phyloP scores from a whole-genome alignment of 2,113 vertebrate genomes.

The Gorsachius goisagi region DNA sequence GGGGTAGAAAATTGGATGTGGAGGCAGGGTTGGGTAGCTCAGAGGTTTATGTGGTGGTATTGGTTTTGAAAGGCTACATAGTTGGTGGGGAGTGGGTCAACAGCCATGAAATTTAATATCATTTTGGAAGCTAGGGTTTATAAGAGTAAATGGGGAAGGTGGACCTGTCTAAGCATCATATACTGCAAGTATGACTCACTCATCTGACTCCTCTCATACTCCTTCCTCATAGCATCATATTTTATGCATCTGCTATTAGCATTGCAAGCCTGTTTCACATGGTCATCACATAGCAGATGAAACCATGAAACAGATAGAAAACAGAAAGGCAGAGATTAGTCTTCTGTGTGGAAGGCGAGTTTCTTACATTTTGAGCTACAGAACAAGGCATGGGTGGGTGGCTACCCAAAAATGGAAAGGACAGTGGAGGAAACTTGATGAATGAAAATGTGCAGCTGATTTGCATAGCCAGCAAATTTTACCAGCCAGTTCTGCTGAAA shows the following conservation, averaged over 20 bases:
- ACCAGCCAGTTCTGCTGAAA: not conserved
- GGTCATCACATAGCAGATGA: not conserved
- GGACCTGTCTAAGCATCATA: not conserved
- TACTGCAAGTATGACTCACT: not conserved
- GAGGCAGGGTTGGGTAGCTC: not conserved
- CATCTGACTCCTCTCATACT: not conserved
- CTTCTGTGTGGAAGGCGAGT: not conserved
- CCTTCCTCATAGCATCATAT: not conserved
- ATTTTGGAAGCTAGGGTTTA: not conserved
- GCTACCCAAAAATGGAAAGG: not conserved
- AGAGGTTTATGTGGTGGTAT: not conserved
- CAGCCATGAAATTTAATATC: not conserved
- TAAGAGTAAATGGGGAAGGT: not conserved
- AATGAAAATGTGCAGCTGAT: not conserved
- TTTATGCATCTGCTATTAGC: not conserved
- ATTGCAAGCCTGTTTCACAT: not conserved
- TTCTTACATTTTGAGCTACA: not conserved
- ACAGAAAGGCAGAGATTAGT: not conserved
- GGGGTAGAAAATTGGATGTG: not conserved
- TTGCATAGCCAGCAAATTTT: not conserved
- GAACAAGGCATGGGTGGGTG: not conserved
- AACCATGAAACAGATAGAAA: not conserved
- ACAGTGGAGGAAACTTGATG: not conserved
- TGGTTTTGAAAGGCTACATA: not conserved
- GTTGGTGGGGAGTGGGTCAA: not conserved